Base-by-base conservation (phyloP, 2,797 vertebrate species). In the Clarias pachynema region DNA sequence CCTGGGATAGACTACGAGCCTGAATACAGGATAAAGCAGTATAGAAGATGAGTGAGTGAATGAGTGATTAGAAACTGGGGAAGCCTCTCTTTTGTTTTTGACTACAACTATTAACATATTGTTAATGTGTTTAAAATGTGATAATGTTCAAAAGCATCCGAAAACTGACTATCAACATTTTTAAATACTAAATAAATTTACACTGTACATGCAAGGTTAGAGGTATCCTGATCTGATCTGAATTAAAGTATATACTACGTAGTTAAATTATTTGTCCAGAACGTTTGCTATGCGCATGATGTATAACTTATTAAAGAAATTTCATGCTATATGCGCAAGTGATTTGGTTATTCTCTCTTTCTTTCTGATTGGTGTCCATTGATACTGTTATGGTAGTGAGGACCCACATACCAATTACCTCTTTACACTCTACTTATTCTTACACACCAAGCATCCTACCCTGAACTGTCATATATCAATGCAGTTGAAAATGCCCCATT, bases 401-500 rank as follows among this genome's bases (percentile, higher is more conserved):
- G 87, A 82, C 37, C 6, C 15, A 83, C 84, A 88, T 90, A 86
- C 84, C 56, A 80, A 88, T 90, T 85, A 88, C 86, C 84, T 84
- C 84, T 70, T 81, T 16, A 44, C 20, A 60, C 57, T n/a, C 26
- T 82, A 83, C 81, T 84, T 83, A 65, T 65, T 81, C 83, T 62
- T 59, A 62, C 83, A 49, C 83, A 82, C 83, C 73, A 40, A 77
- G 87, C 79, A 78, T 80, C 84, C 81, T 79, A 66, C 80, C 82
- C 79, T 75, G 81, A 86, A 85, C 84, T 37, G 29, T 66, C 82
- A 81, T 87, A 82, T 86, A 88, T 87, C 87, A 87, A 68, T 80
- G 74, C 89, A 86, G 84, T 78, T 73, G 69, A 87, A 87, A 87
- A 86, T 87, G 87, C 84, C 86, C 82, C 73, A 84, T 85, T 87